phyloP scores from a whole-genome alignment of 2,113 vertebrate species.

The Cyanoderma ruficeps region DNA sequence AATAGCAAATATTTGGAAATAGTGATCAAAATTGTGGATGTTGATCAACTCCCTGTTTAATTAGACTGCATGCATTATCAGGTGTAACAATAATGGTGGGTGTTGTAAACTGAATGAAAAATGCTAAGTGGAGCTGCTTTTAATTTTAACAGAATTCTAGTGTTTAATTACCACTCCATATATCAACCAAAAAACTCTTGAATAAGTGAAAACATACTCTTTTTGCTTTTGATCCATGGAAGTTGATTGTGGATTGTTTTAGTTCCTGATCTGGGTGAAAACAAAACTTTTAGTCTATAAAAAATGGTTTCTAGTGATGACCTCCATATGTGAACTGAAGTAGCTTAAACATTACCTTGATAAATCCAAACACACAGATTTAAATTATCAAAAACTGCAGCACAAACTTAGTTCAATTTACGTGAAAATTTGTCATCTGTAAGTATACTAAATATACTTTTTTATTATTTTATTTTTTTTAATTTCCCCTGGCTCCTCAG shows the following conservation, averaged over 20 bases:
- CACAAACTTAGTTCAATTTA: background rate
- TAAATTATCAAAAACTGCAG: background rate
- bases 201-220: background rate
- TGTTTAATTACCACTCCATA: fast-evolving
- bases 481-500: background rate
- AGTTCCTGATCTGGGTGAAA: background rate
- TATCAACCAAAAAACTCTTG: background rate
- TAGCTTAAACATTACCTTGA: background rate
- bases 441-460: background rate
- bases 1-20: background rate
- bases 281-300: background rate
- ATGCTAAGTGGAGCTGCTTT: background rate
- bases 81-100: background rate
- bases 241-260: background rate
- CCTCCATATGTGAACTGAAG: background rate
- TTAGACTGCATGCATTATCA: background rate
- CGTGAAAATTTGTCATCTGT: background rate
- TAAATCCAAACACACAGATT: background rate
- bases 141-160: background rate
- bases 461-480: background rate
- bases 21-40: background rate
- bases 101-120: background rate
- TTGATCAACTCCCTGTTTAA: background rate
- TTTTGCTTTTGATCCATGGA: background rate
- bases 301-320: background rate